Evolutionary conservation across 2,797 vertebrate genomes (phyloP), one percentile per base, ranked within the genome.

Genomic region (Artibeus lituratus): DNA sequence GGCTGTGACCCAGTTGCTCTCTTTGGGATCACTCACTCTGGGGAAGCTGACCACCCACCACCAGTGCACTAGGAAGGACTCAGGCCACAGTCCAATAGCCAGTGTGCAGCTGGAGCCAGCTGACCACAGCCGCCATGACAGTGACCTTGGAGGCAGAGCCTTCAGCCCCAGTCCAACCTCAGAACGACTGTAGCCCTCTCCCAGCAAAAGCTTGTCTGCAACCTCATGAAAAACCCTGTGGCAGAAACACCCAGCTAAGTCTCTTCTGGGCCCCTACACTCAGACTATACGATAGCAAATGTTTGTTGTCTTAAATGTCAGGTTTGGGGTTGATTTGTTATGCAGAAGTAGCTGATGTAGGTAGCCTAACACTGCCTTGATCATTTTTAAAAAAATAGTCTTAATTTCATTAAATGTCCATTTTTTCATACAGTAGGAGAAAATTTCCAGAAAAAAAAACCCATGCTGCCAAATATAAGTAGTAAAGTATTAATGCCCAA

Each of bases 321-420:
- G 11, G 1, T 69, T 70, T 90, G 29, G 15, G 12, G 44, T 62
- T 87, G 67, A 59, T 65, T 80, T 80, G 49, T 72, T 81, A 83
- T 51, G 29, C 18, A 42, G 57, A 7, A 88, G 42, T 44, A 83
- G 42, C 80, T 39, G 83, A 83, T 5, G 55, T 47, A 90, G 37
- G 6, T 24, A 83, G 10, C 39, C 42, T 55, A 51, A 85, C 51
- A 44, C 5, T 39, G 24, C 69, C 51, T 72, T 80, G 29, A 11
- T 67, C 37, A 72, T 69, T 87, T 69, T 84, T 37, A 0, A 0
- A 76, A 70, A 35, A 35, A 65, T 16, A 67, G 32, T 19, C 19
- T 91, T 83, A 69, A 95, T 59, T 82, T 94, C 19, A 84, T 14
- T 85, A 78, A 93, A 80, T 49, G 39, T 95, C 83, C 83, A 26